Conservation (phyloP, 2,888 invertebrate genomes). For the Sminthurinus aureus region DNA sequence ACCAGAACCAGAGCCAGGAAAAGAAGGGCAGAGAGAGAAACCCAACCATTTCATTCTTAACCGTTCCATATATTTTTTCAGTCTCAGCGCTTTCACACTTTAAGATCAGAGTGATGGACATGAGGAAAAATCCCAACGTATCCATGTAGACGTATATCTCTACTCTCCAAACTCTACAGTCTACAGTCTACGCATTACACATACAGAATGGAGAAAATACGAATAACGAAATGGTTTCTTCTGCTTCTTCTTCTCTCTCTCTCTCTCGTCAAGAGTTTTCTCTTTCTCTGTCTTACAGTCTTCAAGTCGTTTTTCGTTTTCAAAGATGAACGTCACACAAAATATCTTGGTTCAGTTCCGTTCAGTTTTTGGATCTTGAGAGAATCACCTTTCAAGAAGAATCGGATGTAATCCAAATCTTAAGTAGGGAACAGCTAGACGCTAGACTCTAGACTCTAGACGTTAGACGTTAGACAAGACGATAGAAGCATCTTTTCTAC, state of each 20-base stretch:
- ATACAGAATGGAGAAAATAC: not conserved
- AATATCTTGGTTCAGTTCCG: not conserved
- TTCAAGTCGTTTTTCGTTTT: not conserved
- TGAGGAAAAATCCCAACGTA: not conserved
- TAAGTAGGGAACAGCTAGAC: not conserved
- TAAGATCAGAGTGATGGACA: not conserved
- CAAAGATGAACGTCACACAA: not conserved
- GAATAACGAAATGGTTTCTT: not conserved
- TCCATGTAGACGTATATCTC: too few species aligned
- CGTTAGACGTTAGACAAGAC: not conserved
- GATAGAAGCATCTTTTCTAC: not conserved
- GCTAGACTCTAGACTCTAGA: too few species aligned
- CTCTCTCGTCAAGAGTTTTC: not conserved
- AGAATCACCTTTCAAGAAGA: slow-evolving; percentile 8
- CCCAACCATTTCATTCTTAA: not conserved
- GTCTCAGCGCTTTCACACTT: not conserved
- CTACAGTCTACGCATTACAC: too few species aligned
- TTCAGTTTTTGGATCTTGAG: not conserved
- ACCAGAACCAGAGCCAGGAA: too few species aligned
- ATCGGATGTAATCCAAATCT: slow-evolving; percentile 18
- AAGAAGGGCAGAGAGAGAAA: too few species aligned
- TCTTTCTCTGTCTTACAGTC: not conserved
- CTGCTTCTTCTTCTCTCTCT: not conserved
- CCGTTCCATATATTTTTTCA: not conserved
- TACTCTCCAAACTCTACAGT: too few species aligned